Base-by-base conservation (phyloP, 2,113 vertebrate species). In the Rhegmatorhina hoffmannsi region DNA sequence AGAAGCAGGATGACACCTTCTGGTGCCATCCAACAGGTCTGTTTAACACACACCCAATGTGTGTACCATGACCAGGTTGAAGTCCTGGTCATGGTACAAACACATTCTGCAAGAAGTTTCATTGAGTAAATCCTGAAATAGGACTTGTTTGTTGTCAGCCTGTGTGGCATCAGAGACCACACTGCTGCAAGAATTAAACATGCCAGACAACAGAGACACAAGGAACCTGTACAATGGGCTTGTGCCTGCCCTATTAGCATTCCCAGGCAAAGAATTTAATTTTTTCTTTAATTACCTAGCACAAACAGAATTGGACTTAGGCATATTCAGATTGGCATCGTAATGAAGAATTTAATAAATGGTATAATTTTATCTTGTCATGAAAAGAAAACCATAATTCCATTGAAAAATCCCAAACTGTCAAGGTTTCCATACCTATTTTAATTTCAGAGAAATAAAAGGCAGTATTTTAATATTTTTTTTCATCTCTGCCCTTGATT, bases 41-140 rank as follows among this genome's bases (percentile, higher is more conserved):
- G 1, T 10, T 47, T 5, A 43, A 24, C 5, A 9, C 3, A 49
- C 19, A 19, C 4, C 36, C 1, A 2, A 52, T n/a, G n/a, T n/a
- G n/a, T n/a, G n/a, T n/a, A n/a, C n/a, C n/a, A n/a, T n/a, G n/a
- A n/a, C n/a, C n/a, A n/a, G 6, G 13, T 24, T 49, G 28, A 68
- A 38, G 44, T 23, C 49, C 29, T 36, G n/a, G 15, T 44, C n/a
- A 92, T 63, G 21, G 33, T 28, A 67, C 14, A 50, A 76, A 79
- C 60, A 79, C 7, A 9, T 72, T 43, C 19, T 58, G 17, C 56
- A 79, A 75, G 33, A 24, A 53, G 16, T 24, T n/a, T 60, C 47
- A 44, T 17, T 49, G 43, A 46, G 24, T 5, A 33, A n/a, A 26
- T 58, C 10, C 20, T 50, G 12, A 78, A 77, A 46, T 0, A 21